A percentile compares a stretch with the other conserved stretches of the same genome.
phyloP scores from a whole-genome alignment of 2,888 invertebrate species.

The Bembecia ichneumoniformis region DNA sequence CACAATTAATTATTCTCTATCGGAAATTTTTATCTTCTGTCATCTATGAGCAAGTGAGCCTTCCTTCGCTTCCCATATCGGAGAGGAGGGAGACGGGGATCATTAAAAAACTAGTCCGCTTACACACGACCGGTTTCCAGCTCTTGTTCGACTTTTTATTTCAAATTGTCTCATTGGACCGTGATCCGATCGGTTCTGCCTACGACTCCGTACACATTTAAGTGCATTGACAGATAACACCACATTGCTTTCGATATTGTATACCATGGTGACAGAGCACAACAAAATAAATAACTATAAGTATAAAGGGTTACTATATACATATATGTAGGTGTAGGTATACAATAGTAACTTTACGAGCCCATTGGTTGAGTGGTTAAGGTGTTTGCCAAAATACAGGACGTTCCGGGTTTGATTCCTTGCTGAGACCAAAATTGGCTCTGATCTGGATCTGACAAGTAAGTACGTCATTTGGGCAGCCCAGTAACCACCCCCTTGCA shows the following conservation, averaged over 20 bases:
- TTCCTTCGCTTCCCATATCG: constrained; percentile 13
- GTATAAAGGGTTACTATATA: too few species aligned
- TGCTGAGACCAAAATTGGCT: too few species aligned
- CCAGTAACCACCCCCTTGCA: too few species aligned
- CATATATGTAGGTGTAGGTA: too few species aligned
- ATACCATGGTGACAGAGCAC: neutral
- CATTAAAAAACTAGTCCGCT: constrained; percentile 56
- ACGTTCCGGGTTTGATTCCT: too few species aligned
- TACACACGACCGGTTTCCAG: constrained; percentile 19
- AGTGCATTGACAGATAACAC: constrained; percentile 3
- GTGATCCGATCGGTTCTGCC: constrained; percentile 2
- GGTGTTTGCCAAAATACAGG: too few species aligned
- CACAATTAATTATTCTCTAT: constrained; percentile 29
- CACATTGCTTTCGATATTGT: neutral
- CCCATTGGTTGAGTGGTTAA: too few species aligned
- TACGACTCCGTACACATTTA: constrained; percentile 10
- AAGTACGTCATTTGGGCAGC: too few species aligned
- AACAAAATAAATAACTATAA: too few species aligned
- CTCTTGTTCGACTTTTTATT: constrained; percentile 16
- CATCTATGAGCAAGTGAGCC: constrained; percentile 43
- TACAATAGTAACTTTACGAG: too few species aligned
- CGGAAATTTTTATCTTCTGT: constrained; percentile 43
- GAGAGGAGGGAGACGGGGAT: constrained; percentile 13
- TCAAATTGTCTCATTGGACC: constrained; percentile 5
- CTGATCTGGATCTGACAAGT: too few species aligned